Evolutionary conservation across 2,113 vertebrate species (phyloP).

Genomic region (Dipodomys ordii): DNA sequence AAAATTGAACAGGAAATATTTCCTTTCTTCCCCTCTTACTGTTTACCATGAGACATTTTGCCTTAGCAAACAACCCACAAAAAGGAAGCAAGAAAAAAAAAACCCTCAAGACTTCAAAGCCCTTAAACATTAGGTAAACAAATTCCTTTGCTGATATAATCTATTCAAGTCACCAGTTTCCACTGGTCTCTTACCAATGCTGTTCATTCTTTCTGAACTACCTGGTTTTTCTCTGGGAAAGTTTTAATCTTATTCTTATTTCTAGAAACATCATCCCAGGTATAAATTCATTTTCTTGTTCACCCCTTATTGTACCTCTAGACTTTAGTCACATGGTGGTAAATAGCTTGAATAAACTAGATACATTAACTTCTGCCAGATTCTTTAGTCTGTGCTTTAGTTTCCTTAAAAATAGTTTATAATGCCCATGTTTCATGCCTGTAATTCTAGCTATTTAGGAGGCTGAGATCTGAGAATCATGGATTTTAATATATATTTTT

Average conservation of each 20-base stretch:
- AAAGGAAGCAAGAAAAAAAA: slow-evolving; percentile 36
- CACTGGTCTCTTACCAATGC: background rate
- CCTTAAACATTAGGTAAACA: slow-evolving; percentile 10
- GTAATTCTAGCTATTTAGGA: no score
- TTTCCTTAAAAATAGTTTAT: no score
- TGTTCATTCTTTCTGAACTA: no score
- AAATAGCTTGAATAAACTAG: background rate
- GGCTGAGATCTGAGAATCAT: no score
- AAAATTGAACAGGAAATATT: background rate
- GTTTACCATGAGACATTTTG: background rate
- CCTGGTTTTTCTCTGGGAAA: background rate
- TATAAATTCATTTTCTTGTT: background rate
- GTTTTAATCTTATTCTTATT: slow-evolving; percentile 4
- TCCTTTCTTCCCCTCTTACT: background rate
- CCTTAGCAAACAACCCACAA: background rate
- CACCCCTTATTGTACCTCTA: background rate
- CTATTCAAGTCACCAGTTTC: background rate
- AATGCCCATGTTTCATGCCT: no score
- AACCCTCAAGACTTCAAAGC: background rate
- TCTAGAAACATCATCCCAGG: background rate
- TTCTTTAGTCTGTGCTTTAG: background rate
- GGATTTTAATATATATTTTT: no score
- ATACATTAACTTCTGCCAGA: background rate
- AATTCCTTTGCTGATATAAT: background rate
- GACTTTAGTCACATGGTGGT: background rate